phyloP scores from a whole-genome alignment of 2,797 vertebrate genomes.

The Cynopterus sphinx region DNA sequence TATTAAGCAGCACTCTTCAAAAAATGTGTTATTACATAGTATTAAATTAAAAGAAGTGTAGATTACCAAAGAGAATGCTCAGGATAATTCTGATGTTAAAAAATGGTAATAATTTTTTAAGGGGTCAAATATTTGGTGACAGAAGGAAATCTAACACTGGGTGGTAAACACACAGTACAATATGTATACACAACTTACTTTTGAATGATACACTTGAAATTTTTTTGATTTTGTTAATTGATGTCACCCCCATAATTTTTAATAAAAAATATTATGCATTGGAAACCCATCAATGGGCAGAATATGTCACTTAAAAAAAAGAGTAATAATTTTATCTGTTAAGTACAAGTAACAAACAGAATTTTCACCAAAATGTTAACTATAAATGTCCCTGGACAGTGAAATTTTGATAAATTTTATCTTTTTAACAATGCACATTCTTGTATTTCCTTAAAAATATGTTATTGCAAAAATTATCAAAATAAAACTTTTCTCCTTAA shows the following conservation, averaged over 20 bases:
- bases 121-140: no score
- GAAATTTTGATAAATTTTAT: not conserved
- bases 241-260: no score
- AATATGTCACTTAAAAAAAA: no score
- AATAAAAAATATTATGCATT: no score
- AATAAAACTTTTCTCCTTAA: not conserved
- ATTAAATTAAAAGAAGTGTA: not conserved
- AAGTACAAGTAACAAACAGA: not conserved
- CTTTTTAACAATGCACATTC: not conserved
- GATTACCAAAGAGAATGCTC: not conserved
- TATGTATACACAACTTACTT: no score
- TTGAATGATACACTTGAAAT: no score
- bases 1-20: not conserved
- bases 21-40: not conserved
- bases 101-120: not conserved
- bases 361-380: not conserved
- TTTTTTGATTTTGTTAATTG: no score
- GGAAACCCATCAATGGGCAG: no score
- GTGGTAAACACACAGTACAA: no score
- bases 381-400: not conserved
- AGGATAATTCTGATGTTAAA: not conserved
- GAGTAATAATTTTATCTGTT: not conserved
- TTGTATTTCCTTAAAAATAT: not conserved
- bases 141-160: no score
- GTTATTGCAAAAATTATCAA: not conserved